Evolutionary conservation across 2,888 invertebrate genomes (phyloP).

Genomic region (Alloscopus bannaensis): DNA sequence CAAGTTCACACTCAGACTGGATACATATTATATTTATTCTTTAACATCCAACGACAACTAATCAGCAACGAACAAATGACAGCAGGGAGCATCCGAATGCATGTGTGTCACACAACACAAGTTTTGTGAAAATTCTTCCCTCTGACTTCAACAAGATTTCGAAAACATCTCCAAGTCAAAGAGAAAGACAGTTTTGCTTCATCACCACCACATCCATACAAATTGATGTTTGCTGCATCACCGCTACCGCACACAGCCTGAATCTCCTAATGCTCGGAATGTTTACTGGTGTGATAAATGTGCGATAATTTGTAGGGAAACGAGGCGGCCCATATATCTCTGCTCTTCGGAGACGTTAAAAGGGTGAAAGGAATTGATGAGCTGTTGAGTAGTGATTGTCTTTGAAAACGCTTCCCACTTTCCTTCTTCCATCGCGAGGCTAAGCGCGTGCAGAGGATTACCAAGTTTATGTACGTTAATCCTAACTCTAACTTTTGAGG

Average conservation of each 20-base stretch:
- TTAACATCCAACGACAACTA: too few relatives aligned
- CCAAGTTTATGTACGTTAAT: too few relatives aligned
- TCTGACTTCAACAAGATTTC: not conserved
- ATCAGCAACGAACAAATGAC: not conserved
- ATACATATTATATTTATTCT: too few relatives aligned
- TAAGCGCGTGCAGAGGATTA: too few relatives aligned
- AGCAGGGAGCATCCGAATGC: not conserved
- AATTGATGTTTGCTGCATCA: too few relatives aligned
- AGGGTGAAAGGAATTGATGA: slow-evolving; percentile 64
- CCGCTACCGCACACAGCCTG: not conserved
- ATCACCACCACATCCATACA: too few relatives aligned
- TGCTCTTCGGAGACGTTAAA: slow-evolving; percentile 45
- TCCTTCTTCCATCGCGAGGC: not conserved
- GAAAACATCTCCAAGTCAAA: not conserved
- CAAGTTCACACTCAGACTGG: too few relatives aligned
- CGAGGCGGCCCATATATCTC: slow-evolving; percentile 59
- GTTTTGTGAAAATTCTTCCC: too few relatives aligned
- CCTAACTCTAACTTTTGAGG: too few relatives aligned
- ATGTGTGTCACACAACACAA: too few relatives aligned
- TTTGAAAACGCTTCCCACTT: too few relatives aligned
- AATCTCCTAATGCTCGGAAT: slow-evolving; percentile 22
- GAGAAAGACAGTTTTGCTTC: too few relatives aligned
- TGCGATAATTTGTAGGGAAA: slow-evolving; percentile 64
- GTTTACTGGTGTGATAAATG: slow-evolving; percentile 64
- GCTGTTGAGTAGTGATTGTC: slow-evolving; percentile 63